Evolutionary conservation across 1,140 invertebrate species (phyloP), one percentile per base, ranked within the genome.

Genomic region (Drosophila gunungcola): DNA sequence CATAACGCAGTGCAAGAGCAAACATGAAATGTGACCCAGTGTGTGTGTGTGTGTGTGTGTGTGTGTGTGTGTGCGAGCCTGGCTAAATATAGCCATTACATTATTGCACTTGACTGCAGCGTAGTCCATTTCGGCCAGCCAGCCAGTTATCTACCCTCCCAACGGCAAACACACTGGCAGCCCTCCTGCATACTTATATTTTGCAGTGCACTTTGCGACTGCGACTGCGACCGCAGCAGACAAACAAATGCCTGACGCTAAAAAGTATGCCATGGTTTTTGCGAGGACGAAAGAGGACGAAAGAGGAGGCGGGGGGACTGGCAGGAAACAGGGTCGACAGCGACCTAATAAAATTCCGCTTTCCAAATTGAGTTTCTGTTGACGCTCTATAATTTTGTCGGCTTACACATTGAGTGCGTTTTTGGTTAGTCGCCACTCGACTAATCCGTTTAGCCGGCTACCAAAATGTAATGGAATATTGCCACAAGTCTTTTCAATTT

Each of bases 51-150:
- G 48, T 21, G 16, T 46, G 13, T 48, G 34, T 41, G 38, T 43
- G 48, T 36, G 27, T 42, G 49, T 63, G 51, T 54, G 10, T 32
- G 21, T 7, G 21, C 9, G 38, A 29, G 51, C 27, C 46, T 53
- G 61, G 52, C 70, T 52, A 63, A 84, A 80, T 84, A 85, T 61
- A 73, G 78, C 80, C 56, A 79, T 86, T 76, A 86, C 84, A 86
- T 86, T 86, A 86, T 88, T 86, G 83, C 83, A 86, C 62, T 83
- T 83, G 75, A 73, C 80, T 86, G 76, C 65, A 88, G 75, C 75
- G 34, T 42, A 77, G 74, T 88, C 74, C 58, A 83, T 88, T 88
- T 74, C 45, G 64, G 38, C 46, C 36, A 12, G 29, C 13, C 29
- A n/a, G 25, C 36, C 16, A n/a, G 25, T 32, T 32, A 12, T 10